Conservation (phyloP, 2,888 invertebrate genomes). For the Sialis fuliginosa region DNA sequence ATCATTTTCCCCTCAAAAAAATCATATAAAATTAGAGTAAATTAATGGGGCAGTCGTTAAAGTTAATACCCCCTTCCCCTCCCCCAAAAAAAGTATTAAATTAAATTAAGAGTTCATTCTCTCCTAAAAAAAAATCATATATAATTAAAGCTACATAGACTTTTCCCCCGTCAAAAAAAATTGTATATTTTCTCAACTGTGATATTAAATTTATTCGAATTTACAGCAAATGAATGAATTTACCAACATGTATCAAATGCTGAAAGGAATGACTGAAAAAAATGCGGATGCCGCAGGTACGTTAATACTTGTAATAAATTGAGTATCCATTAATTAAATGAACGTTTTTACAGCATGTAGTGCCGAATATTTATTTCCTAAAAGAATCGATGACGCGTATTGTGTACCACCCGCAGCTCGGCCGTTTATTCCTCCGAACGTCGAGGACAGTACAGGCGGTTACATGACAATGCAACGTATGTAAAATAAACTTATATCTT, state of each 20-base stretch:
- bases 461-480: conserved; percentile 28
- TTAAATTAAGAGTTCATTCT: too few species aligned
- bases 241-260: conserved; percentile 69
- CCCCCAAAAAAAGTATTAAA: too few species aligned
- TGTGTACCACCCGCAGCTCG: conserved; percentile 42
- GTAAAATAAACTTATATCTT: not conserved
- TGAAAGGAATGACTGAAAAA: conserved; percentile 49
- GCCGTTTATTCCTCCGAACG: conserved; percentile 24
- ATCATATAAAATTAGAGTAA: too few species aligned
- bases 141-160: too few species aligned
- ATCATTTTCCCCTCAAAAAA: too few species aligned
- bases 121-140: too few species aligned
- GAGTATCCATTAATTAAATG: too few species aligned
- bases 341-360: conserved; percentile 1
- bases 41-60: too few species aligned
- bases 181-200: too few species aligned
- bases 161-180: too few species aligned
- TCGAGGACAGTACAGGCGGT: conserved; percentile 16
- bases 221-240: conserved; percentile 74
- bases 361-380: conserved; percentile 27
- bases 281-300: not conserved
- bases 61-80: too few species aligned
- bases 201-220: conserved; percentile 10
- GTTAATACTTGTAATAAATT: not conserved
- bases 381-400: conserved; percentile 28